Base-by-base conservation (phyloP, 1,140 invertebrate genomes). In the Zaprionus nigranus region DNA sequence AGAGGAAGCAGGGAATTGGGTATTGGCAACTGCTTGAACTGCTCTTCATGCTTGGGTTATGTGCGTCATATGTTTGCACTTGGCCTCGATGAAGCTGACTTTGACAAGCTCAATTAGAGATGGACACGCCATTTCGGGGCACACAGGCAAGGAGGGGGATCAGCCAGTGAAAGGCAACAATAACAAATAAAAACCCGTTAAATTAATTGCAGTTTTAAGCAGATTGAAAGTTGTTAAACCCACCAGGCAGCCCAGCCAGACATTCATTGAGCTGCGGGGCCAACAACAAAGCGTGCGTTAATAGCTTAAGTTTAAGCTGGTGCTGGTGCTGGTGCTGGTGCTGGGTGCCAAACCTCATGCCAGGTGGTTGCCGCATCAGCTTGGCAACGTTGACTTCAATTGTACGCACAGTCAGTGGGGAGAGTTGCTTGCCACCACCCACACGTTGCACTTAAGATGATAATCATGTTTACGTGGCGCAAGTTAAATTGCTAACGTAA, bases 401-500 rank as follows among this genome's bases (percentile, higher is more conserved):
- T 81, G 79, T 76, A 81, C 71, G 79, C 79, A 79, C 76, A 74
- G 56, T 15, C 13, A 5, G 9, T 6, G 34, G 11, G 20, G 5
- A 11, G 20, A 15, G 57, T n/a, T 13, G 34, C 13, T 51, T 70
- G 54, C 30, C 22, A 58, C 64, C 56, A 51, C 66, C 53, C 76
- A 67, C 79, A 77, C 79, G 69, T 69, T 90, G 84, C 84, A 84
- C 84, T 88, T 88, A 88, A 88, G 84, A 88, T 90, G 84, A 88
- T 88, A 88, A 88, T 88, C 84, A 90, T 88, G 84, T 88, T 88
- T 88, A 88, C 84, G 84, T 88, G 84, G 84, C 84, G 85, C 81
- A 88, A 88, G 84, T 88, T 88, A 90, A 88, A 88, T 88, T 88
- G 84, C 78, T 90, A 88, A 81, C 84, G 84, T 88, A 88, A 88